Evolutionary conservation across 2,888 invertebrate species (phyloP), one percentile per base, ranked within the genome.

Genomic region (Blastobasis lacticolella): DNA sequence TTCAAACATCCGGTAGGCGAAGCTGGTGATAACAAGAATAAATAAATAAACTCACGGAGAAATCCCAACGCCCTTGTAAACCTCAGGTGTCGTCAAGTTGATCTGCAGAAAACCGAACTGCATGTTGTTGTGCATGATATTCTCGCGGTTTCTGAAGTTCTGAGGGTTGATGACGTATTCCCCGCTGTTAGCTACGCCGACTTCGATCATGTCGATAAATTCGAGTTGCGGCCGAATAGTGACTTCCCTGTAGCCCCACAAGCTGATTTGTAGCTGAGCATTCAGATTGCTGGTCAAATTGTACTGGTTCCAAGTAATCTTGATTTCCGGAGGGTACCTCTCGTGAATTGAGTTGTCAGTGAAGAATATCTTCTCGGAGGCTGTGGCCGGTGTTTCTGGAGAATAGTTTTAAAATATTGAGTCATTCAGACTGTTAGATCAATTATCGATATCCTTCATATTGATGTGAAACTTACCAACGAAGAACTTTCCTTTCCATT

Each of bases 401-500:
- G 57, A 9, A 23, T 23, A 23, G 23, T 23, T 23, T 23, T 23
- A 23, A 23, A 23, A 23, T 23, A 23, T 23, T 23, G 23, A 23
- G 23, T 23, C 23, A 23, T 23, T 23, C 23, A 38, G 36, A 36
- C 5, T 36, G 9, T 8, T 48, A 45, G 10, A 45, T 45, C 6
- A 8, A 10, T 38, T n/a, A 9, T 37, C 37, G 10, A 36, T 37
- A 43, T 53, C 6, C 5, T 38, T 38, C 7, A 36, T 8, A 49
- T 36, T 36, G 10, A 42, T 23, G 36, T 50, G 9, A 5, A 4
- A 66, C 92, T 90, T 88, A 96, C 96, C 97, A 56, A 98, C 94
- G 72, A 96, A 97, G 80, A 93, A 97, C 84, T 92, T 93, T 62
- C 97, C 96, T 67, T 95, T 94, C 95, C 96, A 97, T 66, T 95